A percentile compares a stretch with the other conserved stretches of the same genome.
Conservation (phyloP, 2,113 vertebrate species). For the Cyanistes caeruleus region DNA sequence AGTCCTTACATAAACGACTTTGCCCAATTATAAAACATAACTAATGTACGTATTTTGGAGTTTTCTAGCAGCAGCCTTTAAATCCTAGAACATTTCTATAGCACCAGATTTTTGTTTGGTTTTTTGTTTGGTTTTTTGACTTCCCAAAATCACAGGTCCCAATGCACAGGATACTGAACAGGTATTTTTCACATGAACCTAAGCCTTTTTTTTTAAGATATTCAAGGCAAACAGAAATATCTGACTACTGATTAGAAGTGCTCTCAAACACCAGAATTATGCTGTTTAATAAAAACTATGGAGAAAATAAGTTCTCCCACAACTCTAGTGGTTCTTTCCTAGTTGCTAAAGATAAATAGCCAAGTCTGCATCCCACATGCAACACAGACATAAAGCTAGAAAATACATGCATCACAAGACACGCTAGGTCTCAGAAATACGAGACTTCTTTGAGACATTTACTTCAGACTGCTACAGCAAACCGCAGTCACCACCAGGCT, state of each 20-base stretch:
- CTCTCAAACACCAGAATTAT: not conserved
- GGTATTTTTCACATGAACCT: not conserved
- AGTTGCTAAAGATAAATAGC: not conserved
- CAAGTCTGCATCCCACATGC: not conserved
- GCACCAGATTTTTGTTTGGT: accelerated
- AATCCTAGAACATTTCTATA: not conserved
- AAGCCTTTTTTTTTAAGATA: not conserved
- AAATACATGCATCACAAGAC: not conserved
- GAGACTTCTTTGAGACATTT: not conserved
- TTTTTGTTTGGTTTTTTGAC: not conserved
- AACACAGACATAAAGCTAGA: not conserved
- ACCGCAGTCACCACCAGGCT: not conserved
- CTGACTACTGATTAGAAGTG: not conserved
- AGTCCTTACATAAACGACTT: slow-evolving; percentile 9
- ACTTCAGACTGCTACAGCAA: not conserved
- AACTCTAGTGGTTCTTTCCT: not conserved
- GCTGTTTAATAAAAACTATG: not conserved
- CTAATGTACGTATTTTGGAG: not conserved
- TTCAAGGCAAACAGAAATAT: not conserved
- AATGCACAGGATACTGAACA: not conserved
- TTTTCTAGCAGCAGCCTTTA: not conserved
- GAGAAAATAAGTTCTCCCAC: not conserved
- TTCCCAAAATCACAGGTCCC: not conserved
- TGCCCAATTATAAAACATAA: slow-evolving; percentile 14
- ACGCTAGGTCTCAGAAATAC: not conserved